phyloP scores from a whole-genome alignment of 2,888 invertebrate genomes.

The Microctonus brassicae region DNA sequence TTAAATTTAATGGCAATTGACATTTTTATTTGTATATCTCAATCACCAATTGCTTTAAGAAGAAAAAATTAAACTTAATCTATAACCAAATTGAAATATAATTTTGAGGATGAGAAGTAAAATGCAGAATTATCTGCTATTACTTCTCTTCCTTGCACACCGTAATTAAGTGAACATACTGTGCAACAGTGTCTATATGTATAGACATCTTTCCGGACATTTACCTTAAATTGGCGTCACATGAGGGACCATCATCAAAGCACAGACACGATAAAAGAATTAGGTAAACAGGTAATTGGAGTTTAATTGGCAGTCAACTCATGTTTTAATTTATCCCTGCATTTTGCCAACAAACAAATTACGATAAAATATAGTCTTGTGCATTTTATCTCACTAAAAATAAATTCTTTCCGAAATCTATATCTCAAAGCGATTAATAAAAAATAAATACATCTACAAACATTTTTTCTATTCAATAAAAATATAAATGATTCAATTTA shows the following conservation, averaged over 20 bases:
- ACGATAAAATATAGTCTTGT: too few relatives aligned
- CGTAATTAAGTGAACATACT: conserved; percentile 46
- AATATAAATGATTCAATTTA: too few relatives aligned
- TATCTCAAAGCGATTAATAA: too few relatives aligned
- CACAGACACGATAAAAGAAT: conserved; percentile 44
- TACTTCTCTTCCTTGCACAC: conserved; percentile 29
- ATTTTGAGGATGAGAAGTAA: too few relatives aligned
- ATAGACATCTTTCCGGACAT: conserved; percentile 32
- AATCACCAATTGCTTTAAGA: not conserved
- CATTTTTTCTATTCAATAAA: too few relatives aligned
- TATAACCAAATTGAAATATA: not conserved
- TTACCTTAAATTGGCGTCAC: conserved; percentile 42
- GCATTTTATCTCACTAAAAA: too few relatives aligned
- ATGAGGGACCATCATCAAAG: conserved; percentile 24
- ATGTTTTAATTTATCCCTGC: conserved; percentile 48
- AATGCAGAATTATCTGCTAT: conserved; percentile 13
- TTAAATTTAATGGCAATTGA: too few relatives aligned
- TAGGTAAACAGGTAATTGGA: conserved; percentile 58
- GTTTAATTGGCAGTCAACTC: conserved; percentile 54
- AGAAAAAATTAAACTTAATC: not conserved
- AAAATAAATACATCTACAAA: too few relatives aligned
- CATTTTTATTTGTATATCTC: too few relatives aligned
- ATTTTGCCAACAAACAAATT: too few relatives aligned
- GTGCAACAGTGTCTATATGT: too few relatives aligned
- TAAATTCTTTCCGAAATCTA: too few relatives aligned